A percentile compares a stretch with the other conserved stretches of the same genome.
Evolutionary conservation across 2,888 invertebrate species (phyloP).

Genomic region (Drosophila quinaria): DNA sequence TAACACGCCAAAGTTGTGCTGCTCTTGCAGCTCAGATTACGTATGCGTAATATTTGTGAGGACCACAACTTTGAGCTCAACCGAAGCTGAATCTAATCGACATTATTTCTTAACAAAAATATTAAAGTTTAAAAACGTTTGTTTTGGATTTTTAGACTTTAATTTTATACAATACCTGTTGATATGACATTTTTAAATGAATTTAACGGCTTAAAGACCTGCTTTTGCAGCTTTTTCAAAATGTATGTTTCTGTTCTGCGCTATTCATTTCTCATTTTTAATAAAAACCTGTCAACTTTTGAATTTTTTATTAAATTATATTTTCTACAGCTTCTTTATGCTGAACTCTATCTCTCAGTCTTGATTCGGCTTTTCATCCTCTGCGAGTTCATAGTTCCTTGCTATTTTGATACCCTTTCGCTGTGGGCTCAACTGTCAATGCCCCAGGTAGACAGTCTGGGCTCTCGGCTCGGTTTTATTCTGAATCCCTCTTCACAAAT

Average conservation of each 20-base stretch:
- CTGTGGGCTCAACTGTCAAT: slow-evolving; percentile 5
- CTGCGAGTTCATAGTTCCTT: slow-evolving; percentile 5
- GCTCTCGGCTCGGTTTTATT: neutral
- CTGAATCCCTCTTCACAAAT: slow-evolving; percentile 19
- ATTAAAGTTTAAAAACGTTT: neutral
- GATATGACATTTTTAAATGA: no score
- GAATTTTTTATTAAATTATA: neutral
- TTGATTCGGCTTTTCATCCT: neutral
- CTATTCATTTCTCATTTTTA: neutral
- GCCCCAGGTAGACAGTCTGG: slow-evolving; percentile 15
- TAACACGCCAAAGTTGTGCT: slow-evolving; percentile 17
- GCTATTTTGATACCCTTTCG: slow-evolving; percentile 33
- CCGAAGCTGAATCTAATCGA: neutral
- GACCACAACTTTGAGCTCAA: neutral
- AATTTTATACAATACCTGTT: neutral
- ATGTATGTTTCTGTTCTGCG: neutral
- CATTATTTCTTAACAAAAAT: neutral
- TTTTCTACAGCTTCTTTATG: neutral
- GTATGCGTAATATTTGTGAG: slow-evolving; percentile 12
- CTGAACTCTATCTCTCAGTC: neutral
- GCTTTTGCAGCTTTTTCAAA: neutral
- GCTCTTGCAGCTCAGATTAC: slow-evolving; percentile 4
- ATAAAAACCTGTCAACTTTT: neutral
- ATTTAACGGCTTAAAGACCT: neutral
- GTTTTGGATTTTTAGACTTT: neutral